These are phyloP conservation scores for Sphaeramia orbicularis DNA, from an alignment of 2,797 vertebrate species.

Conservation along the genomic window DNA sequence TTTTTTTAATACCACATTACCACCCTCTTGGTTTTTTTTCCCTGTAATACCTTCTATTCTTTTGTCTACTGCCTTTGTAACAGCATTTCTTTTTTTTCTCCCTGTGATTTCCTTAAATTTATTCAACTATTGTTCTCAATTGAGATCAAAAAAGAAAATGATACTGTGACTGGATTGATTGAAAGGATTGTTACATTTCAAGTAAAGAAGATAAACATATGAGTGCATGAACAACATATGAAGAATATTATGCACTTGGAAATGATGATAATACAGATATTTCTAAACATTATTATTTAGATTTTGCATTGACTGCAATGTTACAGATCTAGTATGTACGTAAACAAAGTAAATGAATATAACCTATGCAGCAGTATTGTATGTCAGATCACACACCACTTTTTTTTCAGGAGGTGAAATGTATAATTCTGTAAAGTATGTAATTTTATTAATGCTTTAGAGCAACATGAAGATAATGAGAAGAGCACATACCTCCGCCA, in stretches of 20 bases:
- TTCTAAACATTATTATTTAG: too few relatives aligned
- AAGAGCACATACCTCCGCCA: too few relatives aligned
- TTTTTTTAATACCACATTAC: conserved; percentile 50
- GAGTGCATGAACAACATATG: neutral
- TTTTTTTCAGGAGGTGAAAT: conserved; percentile 1
- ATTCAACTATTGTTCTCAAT: conserved; percentile 18
- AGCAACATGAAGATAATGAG: neutral
- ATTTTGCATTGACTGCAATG: conserved; percentile 4
- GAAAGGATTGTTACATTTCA: neutral
- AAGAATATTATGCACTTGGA: too few relatives aligned
- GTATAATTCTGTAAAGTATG: neutral
- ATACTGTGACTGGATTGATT: neutral
- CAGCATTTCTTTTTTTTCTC: neutral
- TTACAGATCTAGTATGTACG: neutral
- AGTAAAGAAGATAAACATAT: neutral
- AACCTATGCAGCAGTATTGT: neutral
- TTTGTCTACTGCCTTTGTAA: conserved; percentile 42
- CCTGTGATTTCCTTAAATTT: conserved; percentile 28
- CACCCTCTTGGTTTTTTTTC: conserved; percentile 18
- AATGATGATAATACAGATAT: too few relatives aligned
- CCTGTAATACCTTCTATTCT: conserved; percentile 18
- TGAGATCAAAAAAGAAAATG: conserved; percentile 4
- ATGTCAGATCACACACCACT: neutral
- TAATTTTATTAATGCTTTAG: neutral
- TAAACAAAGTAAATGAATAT: conserved; percentile 16